Conservation (phyloP, 2,113 vertebrate species). For the Eupsittula cactorum region DNA sequence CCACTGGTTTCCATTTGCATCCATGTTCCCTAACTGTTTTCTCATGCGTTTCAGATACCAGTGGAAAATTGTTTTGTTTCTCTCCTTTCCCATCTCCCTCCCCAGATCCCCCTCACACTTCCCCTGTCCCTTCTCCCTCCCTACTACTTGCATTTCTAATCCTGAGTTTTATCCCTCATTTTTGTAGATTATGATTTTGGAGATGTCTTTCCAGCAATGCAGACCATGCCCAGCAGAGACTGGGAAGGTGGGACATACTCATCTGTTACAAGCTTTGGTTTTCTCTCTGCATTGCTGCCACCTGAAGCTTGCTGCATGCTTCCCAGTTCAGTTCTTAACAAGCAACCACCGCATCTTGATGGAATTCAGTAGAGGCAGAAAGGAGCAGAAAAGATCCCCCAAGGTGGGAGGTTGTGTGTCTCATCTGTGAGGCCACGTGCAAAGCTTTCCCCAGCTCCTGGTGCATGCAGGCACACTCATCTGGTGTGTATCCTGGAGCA, state of each 20-base stretch:
- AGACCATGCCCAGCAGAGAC: constrained; percentile 96
- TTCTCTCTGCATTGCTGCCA: constrained; percentile 65
- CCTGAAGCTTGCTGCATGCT: constrained; percentile 81
- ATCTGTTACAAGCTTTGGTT: constrained; percentile 68
- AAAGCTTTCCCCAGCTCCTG: not conserved
- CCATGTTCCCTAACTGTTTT: not conserved
- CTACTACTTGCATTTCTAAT: constrained; percentile 74
- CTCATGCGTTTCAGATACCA: not conserved
- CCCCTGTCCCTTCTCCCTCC: not conserved
- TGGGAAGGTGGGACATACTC: constrained; percentile 98
- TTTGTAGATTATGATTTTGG: constrained; percentile 99
- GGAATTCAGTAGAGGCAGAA: constrained; percentile 66
- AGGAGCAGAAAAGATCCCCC: not conserved
- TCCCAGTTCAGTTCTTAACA: constrained; percentile 37
- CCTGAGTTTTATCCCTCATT: constrained; percentile 89
- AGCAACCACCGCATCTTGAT: constrained; percentile 7
- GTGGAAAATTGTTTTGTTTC: not conserved
- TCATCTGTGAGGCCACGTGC: not conserved
- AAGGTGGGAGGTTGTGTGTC: not conserved
- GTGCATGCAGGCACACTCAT: not conserved
- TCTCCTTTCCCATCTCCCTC: not conserved
- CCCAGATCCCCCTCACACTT: not conserved
- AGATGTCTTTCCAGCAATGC: constrained; percentile 98
- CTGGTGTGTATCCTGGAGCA: rapidly evolving
- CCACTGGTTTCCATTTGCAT: not conserved